A percentile compares a stretch with the other conserved stretches of the same genome.
Evolutionary conservation across 2,797 vertebrate species (phyloP).

Genomic region (Gymnocypris eckloni): DNA sequence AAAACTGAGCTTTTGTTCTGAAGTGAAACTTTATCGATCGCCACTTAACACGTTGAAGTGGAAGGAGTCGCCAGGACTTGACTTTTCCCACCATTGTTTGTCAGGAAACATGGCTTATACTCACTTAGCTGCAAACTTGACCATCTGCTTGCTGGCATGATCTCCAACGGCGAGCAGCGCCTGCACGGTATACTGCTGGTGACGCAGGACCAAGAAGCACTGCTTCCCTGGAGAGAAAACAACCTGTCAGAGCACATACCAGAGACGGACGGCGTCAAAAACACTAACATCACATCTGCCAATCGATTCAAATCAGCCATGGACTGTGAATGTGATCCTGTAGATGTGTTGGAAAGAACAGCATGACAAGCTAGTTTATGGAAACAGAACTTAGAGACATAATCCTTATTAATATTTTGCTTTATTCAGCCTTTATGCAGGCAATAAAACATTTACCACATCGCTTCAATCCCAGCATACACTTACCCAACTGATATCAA

Average conservation of each 20-base stretch:
- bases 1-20: constrained; percentile 70
- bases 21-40: constrained; percentile 76
- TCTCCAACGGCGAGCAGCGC: constrained; percentile 97
- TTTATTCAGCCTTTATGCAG: too few species aligned
- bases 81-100: constrained; percentile 98
- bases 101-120: constrained; percentile 93
- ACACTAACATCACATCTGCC: too few species aligned
- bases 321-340: too few species aligned
- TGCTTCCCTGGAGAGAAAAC: constrained; percentile 89
- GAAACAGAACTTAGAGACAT: too few species aligned
- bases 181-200: constrained; percentile 98
- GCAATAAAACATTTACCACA: too few species aligned
- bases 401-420: too few species aligned
- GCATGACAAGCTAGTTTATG: too few species aligned
- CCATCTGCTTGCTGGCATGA: constrained; percentile 99
- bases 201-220: constrained; percentile 97
- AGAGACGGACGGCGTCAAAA: background rate
- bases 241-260: constrained; percentile 16
- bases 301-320: too few species aligned
- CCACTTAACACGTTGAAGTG: constrained; percentile 89
- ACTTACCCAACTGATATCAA: too few species aligned
- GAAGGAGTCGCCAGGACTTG: constrained; percentile 79
- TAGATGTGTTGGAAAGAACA: too few species aligned
- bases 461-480: too few species aligned
- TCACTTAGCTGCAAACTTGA: constrained; percentile 99